Base-by-base conservation (phyloP, 2,797 vertebrate species). In the Anguilla pacifica region DNA sequence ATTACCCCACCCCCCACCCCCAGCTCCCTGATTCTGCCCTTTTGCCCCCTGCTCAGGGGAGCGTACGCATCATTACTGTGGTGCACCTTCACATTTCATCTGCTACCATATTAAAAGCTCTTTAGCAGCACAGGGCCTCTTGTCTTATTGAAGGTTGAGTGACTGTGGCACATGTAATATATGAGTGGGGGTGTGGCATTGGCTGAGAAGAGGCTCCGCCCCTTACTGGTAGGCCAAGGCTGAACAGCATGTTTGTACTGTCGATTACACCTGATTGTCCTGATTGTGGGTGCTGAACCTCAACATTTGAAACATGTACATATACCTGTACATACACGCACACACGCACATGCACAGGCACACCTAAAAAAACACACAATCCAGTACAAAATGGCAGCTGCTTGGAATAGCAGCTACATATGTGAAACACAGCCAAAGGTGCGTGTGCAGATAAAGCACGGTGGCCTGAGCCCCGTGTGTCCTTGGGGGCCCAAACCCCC, bases 81-180 rank as follows among this genome's bases (percentile, higher is more conserved):
- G 89, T 35, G 86, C 89, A 53, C 84, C 89, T 90, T 92, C 93
- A 93, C 91, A 91, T 92, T 93, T 93, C 90, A 92, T 89, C 92
- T 90, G 95, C 95, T 95, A 96, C 95, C 95, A 95, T 95, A 95
- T 95, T 95, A 95, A 95, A 94, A 92, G 92, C 92, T 93, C 93
- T 95, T 95, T 95, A 95, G 94, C 92, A 93, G 92, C 91, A 43
- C 92, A 92, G 92, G 59, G 43, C 39, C 77, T 64, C 77, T 55
- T 39, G 59, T 64, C 31, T 61, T 28, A 46, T 13, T 31, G 28
- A 83, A 59, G 77, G 74, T 53, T 39, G 59, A 64, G 46, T 85
- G 55, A 81, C 55, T 86, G 28, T 85, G 59, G 46, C 87, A 35
- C 22, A 49, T 39, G 28, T n/a, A 72, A 82, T 46, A 43, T 74